These are phyloP conservation scores for Prorops nasuta DNA, from an alignment of 1,140 invertebrate species.

Conservation along the genomic window DNA sequence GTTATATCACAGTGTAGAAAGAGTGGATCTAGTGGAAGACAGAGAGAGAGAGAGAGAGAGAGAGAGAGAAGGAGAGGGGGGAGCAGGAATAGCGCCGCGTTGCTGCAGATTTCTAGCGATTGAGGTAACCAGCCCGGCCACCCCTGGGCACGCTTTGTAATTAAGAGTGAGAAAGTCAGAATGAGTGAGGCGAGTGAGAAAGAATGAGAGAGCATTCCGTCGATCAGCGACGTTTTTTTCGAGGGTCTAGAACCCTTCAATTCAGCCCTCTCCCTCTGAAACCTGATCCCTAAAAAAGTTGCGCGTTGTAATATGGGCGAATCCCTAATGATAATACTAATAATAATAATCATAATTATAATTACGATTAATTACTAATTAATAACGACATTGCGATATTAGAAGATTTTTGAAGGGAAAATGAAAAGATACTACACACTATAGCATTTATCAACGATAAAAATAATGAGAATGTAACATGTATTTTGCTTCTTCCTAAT, in stretches of 20 bases:
- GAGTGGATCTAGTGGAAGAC: background rate
- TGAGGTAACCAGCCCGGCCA: conserved; percentile 17
- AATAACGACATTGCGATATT: conserved; percentile 20
- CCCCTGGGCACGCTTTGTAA: conserved; percentile 26
- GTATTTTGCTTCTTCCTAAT: conserved; percentile 60
- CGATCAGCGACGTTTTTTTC: too few species aligned
- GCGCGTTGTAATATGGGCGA: background rate
- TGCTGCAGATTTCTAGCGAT: conserved; percentile 17
- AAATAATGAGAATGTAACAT: conserved; percentile 53
- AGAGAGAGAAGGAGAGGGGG: background rate
- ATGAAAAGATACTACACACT: conserved; percentile 20
- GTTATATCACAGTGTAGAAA: too few species aligned
- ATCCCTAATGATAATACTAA: conserved; percentile 17
- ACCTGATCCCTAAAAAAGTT: background rate
- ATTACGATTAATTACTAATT: conserved; percentile 4
- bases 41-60: conserved; percentile 1
- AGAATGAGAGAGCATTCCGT: background rate
- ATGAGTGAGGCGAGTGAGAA: too few species aligned
- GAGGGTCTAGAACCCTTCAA: conserved; percentile 11
- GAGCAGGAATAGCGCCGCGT: conserved; percentile 9
- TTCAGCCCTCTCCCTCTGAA: conserved; percentile 14
- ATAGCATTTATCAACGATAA: conserved; percentile 56
- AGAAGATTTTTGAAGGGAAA: conserved; percentile 28
- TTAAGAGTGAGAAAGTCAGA: too few species aligned
- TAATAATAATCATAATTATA: conserved; percentile 28